Conservation (phyloP, 1,140 invertebrate genomes). For the Drosophila nigrodunni region DNA sequence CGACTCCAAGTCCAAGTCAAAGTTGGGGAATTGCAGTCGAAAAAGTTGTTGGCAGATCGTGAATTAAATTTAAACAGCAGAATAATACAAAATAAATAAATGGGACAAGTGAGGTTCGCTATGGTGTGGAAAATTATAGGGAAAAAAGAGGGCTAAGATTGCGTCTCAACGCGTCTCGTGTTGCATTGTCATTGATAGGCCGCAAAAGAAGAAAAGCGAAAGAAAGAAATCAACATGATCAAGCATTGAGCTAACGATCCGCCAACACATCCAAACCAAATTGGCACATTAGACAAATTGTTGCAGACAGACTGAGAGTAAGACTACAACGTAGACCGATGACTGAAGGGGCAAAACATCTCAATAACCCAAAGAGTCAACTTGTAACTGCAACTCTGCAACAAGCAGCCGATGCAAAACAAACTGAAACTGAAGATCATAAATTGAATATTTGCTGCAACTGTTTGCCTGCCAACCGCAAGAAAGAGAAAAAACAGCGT, state of each 20-base stretch:
- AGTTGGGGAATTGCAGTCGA: constrained; percentile 8
- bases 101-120: constrained; percentile 71
- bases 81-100: constrained; percentile 80
- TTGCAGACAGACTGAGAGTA: constrained; percentile 27
- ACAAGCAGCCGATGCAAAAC: constrained; percentile 16
- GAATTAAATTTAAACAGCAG: constrained; percentile 81
- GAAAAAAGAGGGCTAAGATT: constrained; percentile 22
- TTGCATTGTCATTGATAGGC: constrained; percentile 57
- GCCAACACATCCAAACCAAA: constrained; percentile 51
- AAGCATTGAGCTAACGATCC: constrained; percentile 39
- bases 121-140: constrained; percentile 74
- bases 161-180: constrained; percentile 19
- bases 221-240: constrained; percentile 50
- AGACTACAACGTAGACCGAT: background rate
- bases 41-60: constrained; percentile 65
- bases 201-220: constrained; percentile 21
- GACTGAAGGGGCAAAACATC: constrained; percentile 43
- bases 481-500: constrained; percentile 2
- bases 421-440: constrained; percentile 45
- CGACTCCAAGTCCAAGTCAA: constrained; percentile 8
- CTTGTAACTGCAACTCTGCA: constrained; percentile 18
- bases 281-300: constrained; percentile 83
- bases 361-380: constrained; percentile 50
- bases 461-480: constrained; percentile 31
- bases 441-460: constrained; percentile 37